Evolutionary conservation across 2,888 invertebrate species (phyloP), one percentile per base, ranked within the genome.

Genomic region (Noctua janthina): DNA sequence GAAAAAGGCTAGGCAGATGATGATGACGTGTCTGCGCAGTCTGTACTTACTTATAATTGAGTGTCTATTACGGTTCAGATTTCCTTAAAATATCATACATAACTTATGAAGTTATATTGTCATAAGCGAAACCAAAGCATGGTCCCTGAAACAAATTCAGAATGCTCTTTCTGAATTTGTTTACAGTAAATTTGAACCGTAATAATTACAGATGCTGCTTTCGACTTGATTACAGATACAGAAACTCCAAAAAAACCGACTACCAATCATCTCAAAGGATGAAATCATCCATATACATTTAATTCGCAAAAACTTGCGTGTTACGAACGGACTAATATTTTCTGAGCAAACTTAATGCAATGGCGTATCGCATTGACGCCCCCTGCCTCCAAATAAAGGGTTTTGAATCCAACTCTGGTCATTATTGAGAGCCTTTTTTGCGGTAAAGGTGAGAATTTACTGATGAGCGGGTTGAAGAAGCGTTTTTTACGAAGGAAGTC

Each of bases 281-380:
- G 73, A 86, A 84, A 87, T 87, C 84, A 84, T 74, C 46, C 78
- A 54, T 69, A 83, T 66, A 67, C 17, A 74, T 79, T 67, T 74
- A 56, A 51, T 79, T 79, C 51, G 43, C 43, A 71, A 81, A 78
- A 86, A n/a, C 51, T 73, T 10, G 74, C 82, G 79, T 82, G 74
- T 70, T 74, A 62, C 72, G 46, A 64, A 67, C 3, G n/a, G 51
- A 43, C 74, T 76, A 82, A 85, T 87, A 82, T 84, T 74, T 82
- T 70, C 11, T 68, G 74, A 56, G 11, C 70, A 54, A 82, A 76
- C 43, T 85, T 85, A 82, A 79, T 86, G 88, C 72, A 74, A 62
- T 70, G 66, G 67, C 54, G 76, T 82, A 85, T 88, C 82, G 79
- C 54, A 74, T 69, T 73, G 70, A 89, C 90, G 90, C 90, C 90